phyloP scores from a whole-genome alignment of 2,888 invertebrate species.

The Dioctria linearis region DNA sequence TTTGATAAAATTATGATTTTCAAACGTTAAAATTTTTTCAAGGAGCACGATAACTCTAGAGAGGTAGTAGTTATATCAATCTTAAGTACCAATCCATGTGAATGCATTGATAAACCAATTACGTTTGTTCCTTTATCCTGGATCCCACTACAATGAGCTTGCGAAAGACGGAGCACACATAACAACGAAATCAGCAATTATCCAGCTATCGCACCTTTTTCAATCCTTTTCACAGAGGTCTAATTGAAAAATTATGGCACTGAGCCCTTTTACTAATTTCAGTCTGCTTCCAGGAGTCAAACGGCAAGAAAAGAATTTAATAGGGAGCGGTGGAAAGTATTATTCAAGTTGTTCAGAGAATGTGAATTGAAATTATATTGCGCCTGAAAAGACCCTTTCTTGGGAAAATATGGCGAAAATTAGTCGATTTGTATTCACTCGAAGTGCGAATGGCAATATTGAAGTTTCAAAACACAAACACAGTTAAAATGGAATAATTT shows the following conservation, averaged over 20 bases:
- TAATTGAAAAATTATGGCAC: slow-evolving; percentile 56
- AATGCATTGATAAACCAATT: slow-evolving; percentile 29
- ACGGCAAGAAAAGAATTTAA: slow-evolving; percentile 25
- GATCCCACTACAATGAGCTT: too few relatives aligned
- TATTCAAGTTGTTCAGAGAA: slow-evolving; percentile 45
- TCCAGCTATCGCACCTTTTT: slow-evolving; percentile 45
- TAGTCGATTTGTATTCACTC: slow-evolving; percentile 57
- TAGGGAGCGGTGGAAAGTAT: slow-evolving; percentile 25
- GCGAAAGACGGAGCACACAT: slow-evolving; percentile 25
- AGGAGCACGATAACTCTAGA: too few relatives aligned
- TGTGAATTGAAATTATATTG: slow-evolving; percentile 56
- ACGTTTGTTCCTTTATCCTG: too few relatives aligned
- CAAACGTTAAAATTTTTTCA: too few relatives aligned
- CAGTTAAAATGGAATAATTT: slow-evolving; percentile 43
- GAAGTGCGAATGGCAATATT: slow-evolving; percentile 54
- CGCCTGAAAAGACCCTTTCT: slow-evolving; percentile 52
- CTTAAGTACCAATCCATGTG: background rate
- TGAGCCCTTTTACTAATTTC: slow-evolving; percentile 52
- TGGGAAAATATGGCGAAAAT: slow-evolving; percentile 55
- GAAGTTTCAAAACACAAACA: slow-evolving; percentile 55
- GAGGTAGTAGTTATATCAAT: too few relatives aligned
- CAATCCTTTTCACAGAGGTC: slow-evolving; percentile 32
- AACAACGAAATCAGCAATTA: slow-evolving; percentile 51
- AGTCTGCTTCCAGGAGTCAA: slow-evolving; percentile 30
- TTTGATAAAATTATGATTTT: too few relatives aligned